These are phyloP conservation scores for Megaustenia siamemsis DNA, from an alignment of 2,888 invertebrate species.

Conservation along the genomic window DNA sequence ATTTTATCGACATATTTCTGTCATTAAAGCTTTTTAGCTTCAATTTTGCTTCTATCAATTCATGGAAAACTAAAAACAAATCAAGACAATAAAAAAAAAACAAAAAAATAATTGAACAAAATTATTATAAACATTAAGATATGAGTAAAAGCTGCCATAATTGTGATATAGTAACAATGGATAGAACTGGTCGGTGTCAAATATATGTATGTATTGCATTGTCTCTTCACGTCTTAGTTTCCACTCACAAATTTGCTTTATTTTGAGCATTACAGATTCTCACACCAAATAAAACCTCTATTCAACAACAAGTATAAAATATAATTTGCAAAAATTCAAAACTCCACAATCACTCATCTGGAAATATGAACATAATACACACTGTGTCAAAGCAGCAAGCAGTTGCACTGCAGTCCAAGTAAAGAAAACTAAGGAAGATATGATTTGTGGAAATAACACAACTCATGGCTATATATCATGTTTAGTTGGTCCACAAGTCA, in stretches of 20 bases:
- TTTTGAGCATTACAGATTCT: background rate
- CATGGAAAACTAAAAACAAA: too few species aligned
- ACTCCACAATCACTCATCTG: too few species aligned
- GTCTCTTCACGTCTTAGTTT: background rate
- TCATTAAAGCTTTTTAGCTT: too few species aligned
- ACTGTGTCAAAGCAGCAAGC: too few species aligned
- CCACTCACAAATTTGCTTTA: background rate
- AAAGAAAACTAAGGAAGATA: background rate
- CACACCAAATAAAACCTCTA: background rate
- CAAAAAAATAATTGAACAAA: too few species aligned
- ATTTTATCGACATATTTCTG: too few species aligned
- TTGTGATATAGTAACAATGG: background rate
- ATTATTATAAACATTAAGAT: background rate
- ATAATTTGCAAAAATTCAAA: background rate
- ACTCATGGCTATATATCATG: background rate
- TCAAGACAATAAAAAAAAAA: background rate
- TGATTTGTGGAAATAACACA: background rate
- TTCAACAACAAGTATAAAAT: background rate
- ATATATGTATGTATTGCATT: slow-evolving; percentile 17
- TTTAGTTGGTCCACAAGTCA: slow-evolving; percentile 8
- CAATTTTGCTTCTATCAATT: too few species aligned
- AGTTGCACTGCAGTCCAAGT: too few species aligned
- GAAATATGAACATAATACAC: too few species aligned
- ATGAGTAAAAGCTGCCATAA: slow-evolving; percentile 34
- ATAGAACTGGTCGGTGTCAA: background rate